Evolutionary conservation across 2,888 invertebrate species (phyloP).

Genomic region (Trichogramma dendrolimi): DNA sequence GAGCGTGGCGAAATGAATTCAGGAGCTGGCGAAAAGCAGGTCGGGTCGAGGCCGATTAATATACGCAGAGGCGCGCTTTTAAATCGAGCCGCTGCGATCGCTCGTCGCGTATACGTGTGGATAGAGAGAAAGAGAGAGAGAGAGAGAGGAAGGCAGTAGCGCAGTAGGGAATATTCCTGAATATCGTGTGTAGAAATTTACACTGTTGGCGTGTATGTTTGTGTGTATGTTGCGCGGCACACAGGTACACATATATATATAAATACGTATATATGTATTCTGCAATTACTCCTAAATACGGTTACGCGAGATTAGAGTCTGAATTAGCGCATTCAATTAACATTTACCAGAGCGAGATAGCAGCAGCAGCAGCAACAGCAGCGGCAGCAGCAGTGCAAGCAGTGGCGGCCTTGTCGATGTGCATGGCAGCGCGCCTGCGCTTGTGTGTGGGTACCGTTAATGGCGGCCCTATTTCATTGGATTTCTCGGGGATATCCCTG

Average conservation of each 20-base stretch:
- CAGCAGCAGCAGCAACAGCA: not conserved
- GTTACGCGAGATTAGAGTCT: slow-evolving; percentile 46
- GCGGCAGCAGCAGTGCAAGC: slow-evolving; percentile 6
- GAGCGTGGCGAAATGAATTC: too few relatives aligned
- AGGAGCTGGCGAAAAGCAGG: too few relatives aligned
- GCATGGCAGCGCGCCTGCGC: too few relatives aligned
- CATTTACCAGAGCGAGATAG: slow-evolving; percentile 37
- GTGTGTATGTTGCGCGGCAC: too few relatives aligned
- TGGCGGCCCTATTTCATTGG: slow-evolving; percentile 42
- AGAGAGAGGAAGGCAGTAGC: too few relatives aligned
- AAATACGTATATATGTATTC: slow-evolving; percentile 42
- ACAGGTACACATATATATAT: slow-evolving; percentile 39
- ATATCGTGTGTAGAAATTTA: too few relatives aligned
- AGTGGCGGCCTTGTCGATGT: not conserved
- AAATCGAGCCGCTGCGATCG: slow-evolving; percentile 23
- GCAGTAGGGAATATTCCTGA: too few relatives aligned
- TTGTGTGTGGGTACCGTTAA: slow-evolving; percentile 26
- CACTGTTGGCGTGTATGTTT: too few relatives aligned
- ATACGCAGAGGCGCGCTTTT: too few relatives aligned
- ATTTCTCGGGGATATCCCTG: slow-evolving; percentile 37
- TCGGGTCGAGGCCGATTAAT: too few relatives aligned
- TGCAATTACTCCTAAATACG: slow-evolving; percentile 47
- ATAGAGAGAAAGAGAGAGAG: too few relatives aligned
- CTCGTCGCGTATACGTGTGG: too few relatives aligned
- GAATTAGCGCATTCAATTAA: slow-evolving; percentile 51